A percentile compares a stretch with the other conserved stretches of the same genome.
Conservation (phyloP, 2,888 invertebrate genomes). For the Zelleria hepariella region DNA sequence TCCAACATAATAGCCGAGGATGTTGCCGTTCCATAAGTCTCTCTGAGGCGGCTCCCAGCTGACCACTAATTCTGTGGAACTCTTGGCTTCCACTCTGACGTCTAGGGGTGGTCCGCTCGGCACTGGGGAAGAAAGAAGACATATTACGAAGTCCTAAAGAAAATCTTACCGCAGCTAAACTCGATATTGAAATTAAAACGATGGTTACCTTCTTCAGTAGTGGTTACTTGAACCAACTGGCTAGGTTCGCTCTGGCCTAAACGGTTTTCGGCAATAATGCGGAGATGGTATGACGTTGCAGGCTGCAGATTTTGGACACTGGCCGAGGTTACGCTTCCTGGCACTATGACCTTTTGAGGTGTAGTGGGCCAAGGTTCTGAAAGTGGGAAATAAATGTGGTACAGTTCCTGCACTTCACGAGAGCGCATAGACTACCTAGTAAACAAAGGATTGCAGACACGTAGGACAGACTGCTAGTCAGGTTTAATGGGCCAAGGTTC, state of each 20-base stretch:
- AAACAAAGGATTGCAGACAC: too few relatives aligned
- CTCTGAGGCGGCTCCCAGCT: conserved; percentile 90
- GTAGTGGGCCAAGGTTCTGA: conserved; percentile 85
- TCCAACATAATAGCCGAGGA: conserved; percentile 89
- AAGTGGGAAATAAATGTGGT: too few relatives aligned
- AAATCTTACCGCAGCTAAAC: neutral
- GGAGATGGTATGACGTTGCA: conserved; percentile 88
- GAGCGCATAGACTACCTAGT: too few relatives aligned
- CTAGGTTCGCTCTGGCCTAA: conserved; percentile 90
- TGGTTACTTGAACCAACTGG: conserved; percentile 87
- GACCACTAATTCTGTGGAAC: conserved; percentile 86
- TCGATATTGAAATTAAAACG: neutral
- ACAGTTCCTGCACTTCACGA: too few relatives aligned
- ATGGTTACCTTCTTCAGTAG: conserved; percentile 80
- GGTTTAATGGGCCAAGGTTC: too few relatives aligned
- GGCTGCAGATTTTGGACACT: conserved; percentile 87
- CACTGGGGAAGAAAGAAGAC: conserved; percentile 62
- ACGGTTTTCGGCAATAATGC: conserved; percentile 91
- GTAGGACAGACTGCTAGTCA: too few relatives aligned
- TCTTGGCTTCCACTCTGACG: conserved; percentile 85
- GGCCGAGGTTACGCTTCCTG: conserved; percentile 86
- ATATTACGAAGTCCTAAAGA: neutral
- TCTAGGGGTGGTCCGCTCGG: conserved; percentile 88
- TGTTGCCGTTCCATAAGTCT: conserved; percentile 89
- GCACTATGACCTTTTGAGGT: conserved; percentile 85